phyloP scores from a whole-genome alignment of 92 coral and sea anemone genomes.

The Porites cylindrica region DNA sequence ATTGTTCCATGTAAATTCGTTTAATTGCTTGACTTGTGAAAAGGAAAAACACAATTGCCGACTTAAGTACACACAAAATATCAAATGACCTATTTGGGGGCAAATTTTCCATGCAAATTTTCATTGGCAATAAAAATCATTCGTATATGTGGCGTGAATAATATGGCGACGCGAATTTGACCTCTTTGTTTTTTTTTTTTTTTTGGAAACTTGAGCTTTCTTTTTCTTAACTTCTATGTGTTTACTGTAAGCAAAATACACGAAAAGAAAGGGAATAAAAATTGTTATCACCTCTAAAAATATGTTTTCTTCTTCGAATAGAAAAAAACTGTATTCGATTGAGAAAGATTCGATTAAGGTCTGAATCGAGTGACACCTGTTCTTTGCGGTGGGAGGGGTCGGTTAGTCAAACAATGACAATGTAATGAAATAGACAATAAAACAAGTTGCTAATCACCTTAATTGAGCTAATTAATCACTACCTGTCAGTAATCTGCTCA shows the following conservation, averaged over 20 bases:
- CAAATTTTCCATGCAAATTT: neutral
- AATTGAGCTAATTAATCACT: conserved; percentile 69
- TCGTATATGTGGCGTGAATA: neutral
- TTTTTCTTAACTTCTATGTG: neutral
- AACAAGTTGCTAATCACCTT: conserved; percentile 50
- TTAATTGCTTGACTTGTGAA: neutral
- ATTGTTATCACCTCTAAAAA: neutral
- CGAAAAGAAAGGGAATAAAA: conserved; percentile 12
- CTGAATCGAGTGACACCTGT: conserved; percentile 18
- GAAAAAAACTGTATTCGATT: conserved; percentile 28
- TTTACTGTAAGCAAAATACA: conserved; percentile 30
- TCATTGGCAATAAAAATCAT: neutral
- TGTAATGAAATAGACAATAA: conserved; percentile 59
- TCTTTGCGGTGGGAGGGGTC: conserved; percentile 8
- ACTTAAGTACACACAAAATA: neutral
- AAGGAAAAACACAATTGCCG: conserved; percentile 5
- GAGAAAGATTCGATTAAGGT: conserved; percentile 26
- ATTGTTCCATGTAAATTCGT: neutral
- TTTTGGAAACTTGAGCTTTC: neutral
- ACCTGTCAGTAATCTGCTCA: conserved; percentile 33
- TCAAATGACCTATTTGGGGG: neutral
- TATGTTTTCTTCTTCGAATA: conserved; percentile 5
- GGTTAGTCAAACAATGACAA: conserved; percentile 54
- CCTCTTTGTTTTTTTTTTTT: neutral
- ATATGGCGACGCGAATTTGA: neutral